These are phyloP conservation scores for Saccostrea glomerata DNA, from an alignment of 1,140 invertebrate genomes.

Conservation along the genomic window DNA sequence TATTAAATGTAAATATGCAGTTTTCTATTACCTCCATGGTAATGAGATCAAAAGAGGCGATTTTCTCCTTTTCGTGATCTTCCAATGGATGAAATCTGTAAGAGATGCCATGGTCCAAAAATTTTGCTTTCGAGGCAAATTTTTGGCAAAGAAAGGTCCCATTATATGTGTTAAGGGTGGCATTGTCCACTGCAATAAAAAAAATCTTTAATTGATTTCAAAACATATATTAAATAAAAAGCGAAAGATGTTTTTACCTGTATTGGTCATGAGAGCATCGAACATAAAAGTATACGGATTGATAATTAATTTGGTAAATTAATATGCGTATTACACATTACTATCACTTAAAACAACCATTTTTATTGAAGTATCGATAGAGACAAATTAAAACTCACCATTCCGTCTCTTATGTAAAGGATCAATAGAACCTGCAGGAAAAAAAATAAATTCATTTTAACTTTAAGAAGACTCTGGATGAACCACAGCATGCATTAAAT, in stretches of 20 bases:
- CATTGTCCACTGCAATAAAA: background rate
- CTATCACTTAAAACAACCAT: no score
- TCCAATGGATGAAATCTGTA: background rate
- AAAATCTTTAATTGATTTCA: background rate
- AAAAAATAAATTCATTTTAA: background rate
- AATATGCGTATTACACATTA: no score
- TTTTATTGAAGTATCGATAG: no score
- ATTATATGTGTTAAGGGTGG: background rate
- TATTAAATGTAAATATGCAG: background rate
- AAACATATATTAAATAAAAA: no score
- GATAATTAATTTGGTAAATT: no score
- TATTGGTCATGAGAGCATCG: no score
- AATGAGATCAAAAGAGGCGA: background rate
- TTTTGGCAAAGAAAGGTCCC: conserved; percentile 8
- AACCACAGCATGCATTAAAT: no score
- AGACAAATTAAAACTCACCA: background rate
- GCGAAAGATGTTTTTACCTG: no score
- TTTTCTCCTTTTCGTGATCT: background rate
- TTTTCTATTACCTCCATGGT: background rate
- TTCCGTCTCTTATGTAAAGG: background rate
- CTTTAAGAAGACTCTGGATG: no score
- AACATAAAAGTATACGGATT: no score
- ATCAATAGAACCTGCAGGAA: background rate
- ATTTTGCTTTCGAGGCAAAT: background rate
- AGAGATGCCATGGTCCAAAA: background rate